Percentiles rank a stretch among this genome's conserved stretches.
These are phyloP conservation scores for Elephantulus edwardii DNA, from an alignment of 2,113 vertebrate species.

Conservation along the genomic window DNA sequence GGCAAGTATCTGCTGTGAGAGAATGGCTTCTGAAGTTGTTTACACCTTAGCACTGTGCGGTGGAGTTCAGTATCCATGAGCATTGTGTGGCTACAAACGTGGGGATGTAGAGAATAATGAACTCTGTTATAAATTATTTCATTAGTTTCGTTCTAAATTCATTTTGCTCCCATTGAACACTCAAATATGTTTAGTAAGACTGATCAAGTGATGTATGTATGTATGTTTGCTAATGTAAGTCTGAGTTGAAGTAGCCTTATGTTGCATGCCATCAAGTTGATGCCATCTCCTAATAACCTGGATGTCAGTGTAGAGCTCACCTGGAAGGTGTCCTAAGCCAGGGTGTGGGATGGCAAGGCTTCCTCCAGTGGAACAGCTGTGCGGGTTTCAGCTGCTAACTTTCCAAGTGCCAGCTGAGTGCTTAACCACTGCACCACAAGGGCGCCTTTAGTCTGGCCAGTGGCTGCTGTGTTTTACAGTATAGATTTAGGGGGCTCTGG, in stretches of 20 bases:
- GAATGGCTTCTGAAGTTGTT: background rate
- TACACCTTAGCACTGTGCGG: background rate
- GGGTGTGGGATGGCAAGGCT: background rate
- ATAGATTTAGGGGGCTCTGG: too few relatives aligned
- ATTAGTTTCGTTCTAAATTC: constrained; percentile 6
- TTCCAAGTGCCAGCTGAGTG: background rate
- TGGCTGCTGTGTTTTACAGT: background rate
- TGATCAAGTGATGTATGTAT: background rate
- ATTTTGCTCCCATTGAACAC: background rate
- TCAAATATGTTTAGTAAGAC: constrained; percentile 14
- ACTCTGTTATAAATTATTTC: background rate
- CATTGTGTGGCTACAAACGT: background rate
- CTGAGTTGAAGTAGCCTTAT: background rate
- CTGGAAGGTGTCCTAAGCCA: background rate
- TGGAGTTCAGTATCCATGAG: background rate
- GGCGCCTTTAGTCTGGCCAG: background rate
- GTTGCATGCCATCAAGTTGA: background rate
- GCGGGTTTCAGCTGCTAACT: background rate
- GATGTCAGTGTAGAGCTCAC: too few relatives aligned
- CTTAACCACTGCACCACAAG: background rate
- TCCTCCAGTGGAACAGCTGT: background rate
- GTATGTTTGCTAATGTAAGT: background rate
- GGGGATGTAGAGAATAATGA: background rate
- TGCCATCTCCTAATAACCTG: too few relatives aligned
- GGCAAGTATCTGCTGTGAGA: background rate